phyloP scores from a whole-genome alignment of 1,140 invertebrate genomes.

The Rhagoletis pomonella region DNA sequence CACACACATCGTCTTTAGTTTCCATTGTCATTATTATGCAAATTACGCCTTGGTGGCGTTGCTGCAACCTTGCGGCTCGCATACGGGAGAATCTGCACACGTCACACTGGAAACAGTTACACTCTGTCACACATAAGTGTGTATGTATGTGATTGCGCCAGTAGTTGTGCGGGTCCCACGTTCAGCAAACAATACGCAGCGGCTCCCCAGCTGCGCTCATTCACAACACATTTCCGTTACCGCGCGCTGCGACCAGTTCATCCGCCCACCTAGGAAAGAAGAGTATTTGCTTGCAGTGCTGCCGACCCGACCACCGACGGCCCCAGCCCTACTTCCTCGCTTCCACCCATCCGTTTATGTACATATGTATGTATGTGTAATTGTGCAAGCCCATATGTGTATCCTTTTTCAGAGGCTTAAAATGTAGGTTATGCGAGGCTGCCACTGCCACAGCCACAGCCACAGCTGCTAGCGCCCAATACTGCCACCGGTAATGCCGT shows the following conservation, averaged over 20 bases:
- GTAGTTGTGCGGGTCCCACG: neutral
- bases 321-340: too few relatives aligned
- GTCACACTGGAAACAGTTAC: neutral
- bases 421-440: conserved; percentile 18
- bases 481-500: neutral
- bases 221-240: conserved; percentile 10
- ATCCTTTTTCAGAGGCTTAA: neutral
- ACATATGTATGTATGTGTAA: neutral
- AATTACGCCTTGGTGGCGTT: neutral
- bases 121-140: neutral
- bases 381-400: neutral
- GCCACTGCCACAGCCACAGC: neutral
- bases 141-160: neutral
- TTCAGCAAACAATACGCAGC: neutral
- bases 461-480: neutral
- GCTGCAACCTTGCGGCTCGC: neutral
- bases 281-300: neutral
- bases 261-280: neutral
- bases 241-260: neutral
- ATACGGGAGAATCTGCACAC: neutral
- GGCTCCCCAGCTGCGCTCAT: conserved; percentile 1
- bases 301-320: neutral
- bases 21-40: conserved; percentile 39
- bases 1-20: neutral
- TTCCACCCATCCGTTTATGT: neutral